Conservation (phyloP, 2,113 vertebrate species). For the Electrona antarctica region DNA sequence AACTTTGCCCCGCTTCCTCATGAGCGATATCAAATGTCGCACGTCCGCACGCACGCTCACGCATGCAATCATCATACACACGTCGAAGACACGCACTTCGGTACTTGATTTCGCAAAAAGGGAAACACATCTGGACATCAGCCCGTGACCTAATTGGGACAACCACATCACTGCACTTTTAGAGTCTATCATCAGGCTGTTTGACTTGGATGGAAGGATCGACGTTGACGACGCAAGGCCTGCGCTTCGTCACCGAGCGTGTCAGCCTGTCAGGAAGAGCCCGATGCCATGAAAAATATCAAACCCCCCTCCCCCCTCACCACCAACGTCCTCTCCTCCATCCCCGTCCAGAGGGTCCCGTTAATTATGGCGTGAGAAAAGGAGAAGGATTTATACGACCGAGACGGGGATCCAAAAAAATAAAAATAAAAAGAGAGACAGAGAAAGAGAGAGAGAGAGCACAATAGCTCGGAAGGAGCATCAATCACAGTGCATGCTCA, state of each 20-base stretch:
- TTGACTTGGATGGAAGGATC: slow-evolving; percentile 50
- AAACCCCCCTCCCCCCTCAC: not conserved
- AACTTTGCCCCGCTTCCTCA: slow-evolving; percentile 44
- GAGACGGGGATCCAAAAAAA: slow-evolving; percentile 14
- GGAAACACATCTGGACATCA: slow-evolving; percentile 53
- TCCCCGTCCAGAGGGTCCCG: slow-evolving; percentile 25
- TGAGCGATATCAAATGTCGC: slow-evolving; percentile 43
- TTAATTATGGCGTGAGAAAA: slow-evolving; percentile 58
- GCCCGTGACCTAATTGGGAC: slow-evolving; percentile 56
- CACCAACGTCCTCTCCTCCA: not conserved
- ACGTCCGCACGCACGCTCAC: slow-evolving; percentile 17
- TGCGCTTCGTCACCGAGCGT: slow-evolving; percentile 55
- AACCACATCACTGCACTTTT: slow-evolving; percentile 37
- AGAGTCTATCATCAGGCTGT: slow-evolving; percentile 32
- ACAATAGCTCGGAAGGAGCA: slow-evolving; percentile 40
- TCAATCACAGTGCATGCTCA: slow-evolving; percentile 46
- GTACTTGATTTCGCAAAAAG: slow-evolving; percentile 32
- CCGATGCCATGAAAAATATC: slow-evolving; percentile 63
- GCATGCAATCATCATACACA: not conserved
- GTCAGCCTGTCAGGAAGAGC: slow-evolving; percentile 61
- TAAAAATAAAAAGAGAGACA: slow-evolving; percentile 7
- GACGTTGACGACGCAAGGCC: slow-evolving; percentile 29
- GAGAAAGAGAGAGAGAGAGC: slow-evolving; percentile 7
- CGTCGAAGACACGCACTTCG: slow-evolving; percentile 5
- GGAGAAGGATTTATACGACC: slow-evolving; percentile 46